A percentile compares a stretch with the other conserved stretches of the same genome.
These are phyloP conservation scores for Amiota minor DNA, from an alignment of 2,888 invertebrate genomes.

Conservation along the genomic window DNA sequence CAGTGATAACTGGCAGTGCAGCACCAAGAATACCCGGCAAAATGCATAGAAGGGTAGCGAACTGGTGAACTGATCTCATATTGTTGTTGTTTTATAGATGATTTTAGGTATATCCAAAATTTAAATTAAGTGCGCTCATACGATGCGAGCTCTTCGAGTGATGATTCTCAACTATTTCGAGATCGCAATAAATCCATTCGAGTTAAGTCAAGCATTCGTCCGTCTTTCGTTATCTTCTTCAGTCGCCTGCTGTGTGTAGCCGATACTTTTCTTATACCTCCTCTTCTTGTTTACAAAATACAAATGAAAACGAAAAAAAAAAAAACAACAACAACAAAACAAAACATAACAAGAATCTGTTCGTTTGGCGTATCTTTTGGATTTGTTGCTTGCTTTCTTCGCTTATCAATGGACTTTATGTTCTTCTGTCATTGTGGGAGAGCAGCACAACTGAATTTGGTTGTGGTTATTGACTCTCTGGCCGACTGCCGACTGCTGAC, in stretches of 20 bases:
- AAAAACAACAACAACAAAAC: too few relatives aligned
- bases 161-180: not conserved
- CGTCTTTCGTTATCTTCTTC: constrained; percentile 28
- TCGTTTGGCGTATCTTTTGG: constrained; percentile 32
- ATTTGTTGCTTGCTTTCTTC: constrained; percentile 31
- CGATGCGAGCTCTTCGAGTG: not conserved
- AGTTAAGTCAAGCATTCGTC: too few relatives aligned
- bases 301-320: too few relatives aligned
- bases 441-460: not conserved
- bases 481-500: not conserved
- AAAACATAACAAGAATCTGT: too few relatives aligned
- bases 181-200: not conserved
- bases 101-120: constrained; percentile 4
- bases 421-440: constrained; percentile 2
- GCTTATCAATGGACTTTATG: constrained; percentile 56
- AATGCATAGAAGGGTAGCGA: constrained; percentile 34
- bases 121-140: not conserved
- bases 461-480: constrained; percentile 15
- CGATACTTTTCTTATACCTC: constrained; percentile 1
- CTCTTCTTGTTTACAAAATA: too few relatives aligned
- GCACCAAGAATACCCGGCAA: constrained; percentile 39
- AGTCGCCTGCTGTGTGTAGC: constrained; percentile 15
- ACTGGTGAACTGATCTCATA: constrained; percentile 3
- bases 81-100: not conserved
- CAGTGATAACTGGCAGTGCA: constrained; percentile 61